Percentiles rank a stretch among this genome's conserved stretches.
phyloP scores from a whole-genome alignment of 1,140 invertebrate genomes.

The Drosophila navojoa region DNA sequence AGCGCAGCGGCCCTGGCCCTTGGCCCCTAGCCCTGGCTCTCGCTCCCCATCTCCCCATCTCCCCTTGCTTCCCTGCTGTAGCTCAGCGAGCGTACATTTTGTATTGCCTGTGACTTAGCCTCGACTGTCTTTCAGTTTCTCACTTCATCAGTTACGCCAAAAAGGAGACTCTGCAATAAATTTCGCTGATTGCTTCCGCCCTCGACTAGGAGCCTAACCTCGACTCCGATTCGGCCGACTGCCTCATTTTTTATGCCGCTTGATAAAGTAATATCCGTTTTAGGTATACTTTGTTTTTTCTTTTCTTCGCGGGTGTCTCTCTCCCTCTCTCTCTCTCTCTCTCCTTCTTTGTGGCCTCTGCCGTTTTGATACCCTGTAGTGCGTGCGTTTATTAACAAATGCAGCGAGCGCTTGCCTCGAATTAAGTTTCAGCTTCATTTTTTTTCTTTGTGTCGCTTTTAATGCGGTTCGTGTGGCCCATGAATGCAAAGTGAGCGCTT shows the following conservation, averaged over 20 bases:
- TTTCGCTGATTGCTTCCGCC: constrained; percentile 80
- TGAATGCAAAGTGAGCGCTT: constrained; percentile 42
- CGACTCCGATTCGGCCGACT: constrained; percentile 38
- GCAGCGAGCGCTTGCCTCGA: constrained; percentile 20
- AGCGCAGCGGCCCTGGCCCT: no score
- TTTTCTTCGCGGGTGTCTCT: not conserved
- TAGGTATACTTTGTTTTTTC: constrained; percentile 67
- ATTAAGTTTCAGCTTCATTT: constrained; percentile 25
- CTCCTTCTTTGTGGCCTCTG: not conserved
- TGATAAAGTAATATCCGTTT: constrained; percentile 82
- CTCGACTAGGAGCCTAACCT: constrained; percentile 47
- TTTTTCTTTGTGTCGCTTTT: not conserved
- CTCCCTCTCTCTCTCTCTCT: not conserved
- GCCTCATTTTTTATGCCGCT: constrained; percentile 80
- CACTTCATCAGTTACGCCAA: constrained; percentile 81
- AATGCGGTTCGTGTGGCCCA: constrained; percentile 10
- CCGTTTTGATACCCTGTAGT: constrained; percentile 48
- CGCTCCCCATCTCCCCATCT: no score
- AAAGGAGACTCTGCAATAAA: constrained; percentile 81
- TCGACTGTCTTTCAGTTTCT: constrained; percentile 81
- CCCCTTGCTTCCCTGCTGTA: no score
- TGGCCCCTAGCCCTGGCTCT: no score
- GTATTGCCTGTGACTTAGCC: constrained; percentile 71
- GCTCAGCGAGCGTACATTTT: constrained; percentile 15
- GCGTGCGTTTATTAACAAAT: constrained; percentile 20